These are phyloP conservation scores for Oryzias melastigma DNA, from an alignment of 2,113 vertebrate genomes.

Conservation along the genomic window DNA sequence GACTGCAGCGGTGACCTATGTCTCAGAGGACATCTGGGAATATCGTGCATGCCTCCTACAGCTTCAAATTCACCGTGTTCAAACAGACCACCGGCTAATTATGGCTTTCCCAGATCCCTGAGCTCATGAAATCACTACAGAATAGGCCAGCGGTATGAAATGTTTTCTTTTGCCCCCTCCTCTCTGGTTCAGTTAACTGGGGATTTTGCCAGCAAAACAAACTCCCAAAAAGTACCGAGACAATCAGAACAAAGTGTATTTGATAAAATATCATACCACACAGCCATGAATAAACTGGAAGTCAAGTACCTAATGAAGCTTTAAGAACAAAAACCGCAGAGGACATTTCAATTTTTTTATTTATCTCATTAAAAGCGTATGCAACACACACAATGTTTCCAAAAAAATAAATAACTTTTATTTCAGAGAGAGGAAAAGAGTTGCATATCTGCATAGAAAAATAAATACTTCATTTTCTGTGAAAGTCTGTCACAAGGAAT, in stretches of 20 bases:
- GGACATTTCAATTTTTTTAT: constrained; percentile 83
- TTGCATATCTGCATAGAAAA: constrained; percentile 68
- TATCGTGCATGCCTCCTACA: constrained; percentile 89
- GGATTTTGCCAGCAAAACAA: constrained; percentile 55
- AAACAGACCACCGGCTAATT: constrained; percentile 81
- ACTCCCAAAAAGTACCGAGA: constrained; percentile 30
- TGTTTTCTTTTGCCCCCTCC: constrained; percentile 63
- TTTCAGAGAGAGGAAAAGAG: constrained; percentile 69
- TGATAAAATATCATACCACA: constrained; percentile 5
- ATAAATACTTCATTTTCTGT: constrained; percentile 71
- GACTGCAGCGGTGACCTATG: constrained; percentile 85
- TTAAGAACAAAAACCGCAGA: constrained; percentile 21
- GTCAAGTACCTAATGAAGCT: constrained; percentile 1
- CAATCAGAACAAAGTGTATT: constrained; percentile 31
- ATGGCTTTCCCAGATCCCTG: constrained; percentile 78
- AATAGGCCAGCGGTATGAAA: constrained; percentile 48
- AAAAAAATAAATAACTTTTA: constrained; percentile 98
- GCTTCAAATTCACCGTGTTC: constrained; percentile 91
- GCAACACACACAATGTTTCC: constrained; percentile 94
- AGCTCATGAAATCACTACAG: constrained; percentile 62
- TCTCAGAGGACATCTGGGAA: constrained; percentile 93
- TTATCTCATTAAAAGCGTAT: constrained; percentile 96
- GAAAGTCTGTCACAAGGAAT: constrained; percentile 60
- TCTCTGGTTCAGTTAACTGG: constrained; percentile 50
- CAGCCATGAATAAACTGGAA: background rate